Base-by-base conservation (phyloP, 1,140 invertebrate genomes). In the Macrobrachium nipponense region DNA sequence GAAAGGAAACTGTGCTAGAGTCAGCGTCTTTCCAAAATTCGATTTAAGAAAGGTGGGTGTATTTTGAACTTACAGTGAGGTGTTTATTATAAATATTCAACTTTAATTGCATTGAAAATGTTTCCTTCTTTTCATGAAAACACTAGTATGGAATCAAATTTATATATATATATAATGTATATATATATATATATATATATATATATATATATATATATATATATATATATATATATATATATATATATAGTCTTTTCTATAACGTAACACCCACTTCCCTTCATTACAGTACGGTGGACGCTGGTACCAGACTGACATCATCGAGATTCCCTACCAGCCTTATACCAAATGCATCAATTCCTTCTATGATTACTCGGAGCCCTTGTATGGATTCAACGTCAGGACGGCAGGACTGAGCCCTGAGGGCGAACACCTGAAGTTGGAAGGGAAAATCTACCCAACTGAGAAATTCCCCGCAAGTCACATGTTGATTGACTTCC, bases 401-500 rank as follows among this genome's bases (percentile, higher is more conserved):
- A 70, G 61, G 18, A 80, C 79, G 18, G 79, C 62, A 4, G 79
- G 79, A 18, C 68, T 80, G 23, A 68, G 36, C 62, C 36, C 62
- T 10, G 36, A n/a, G 15, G 44, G 51, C 18, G 79, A 80, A 11
- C 68, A 80, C 43, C 36, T 80, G 11, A 18, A 51, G 62, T n/a
- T 58, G n/a, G 44, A 68, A 27, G 27, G 61, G 6, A 80, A 80
- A 23, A 51, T 80, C 64, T 80, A 80, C 66, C 79, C 79, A 5
- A 80, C 79, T 10, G 68, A 80, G 62, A 64, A 80, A 36, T 80
- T 80, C 79, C 79, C 79, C 66, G 62, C 79, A 7, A 64, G 61
- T 15, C 79, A 80, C 66, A 80, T 80, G 79, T 64, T 80, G 15
- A 20, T 70, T 68, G 79, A 80, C 23, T 61, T 62, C 36, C 79